Evolutionary conservation across 1,140 invertebrate genomes (phyloP).

Genomic region (Heliconius congener): DNA sequence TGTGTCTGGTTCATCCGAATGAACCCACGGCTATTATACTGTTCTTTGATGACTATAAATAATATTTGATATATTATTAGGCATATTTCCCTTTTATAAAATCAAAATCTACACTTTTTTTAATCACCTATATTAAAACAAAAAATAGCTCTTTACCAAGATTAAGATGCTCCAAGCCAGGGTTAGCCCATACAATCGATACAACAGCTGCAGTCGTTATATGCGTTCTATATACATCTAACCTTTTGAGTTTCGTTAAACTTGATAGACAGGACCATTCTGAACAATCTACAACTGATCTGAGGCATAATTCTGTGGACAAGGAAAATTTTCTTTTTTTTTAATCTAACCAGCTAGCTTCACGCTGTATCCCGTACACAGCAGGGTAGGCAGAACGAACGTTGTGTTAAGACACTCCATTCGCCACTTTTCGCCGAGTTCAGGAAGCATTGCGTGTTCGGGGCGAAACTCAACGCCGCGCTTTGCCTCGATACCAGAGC

Average conservation of each 20-base stretch:
- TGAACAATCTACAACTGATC: slow-evolving; percentile 64
- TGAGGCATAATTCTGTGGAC: slow-evolving; percentile 74
- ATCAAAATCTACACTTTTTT: neutral
- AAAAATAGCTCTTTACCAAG: slow-evolving; percentile 78
- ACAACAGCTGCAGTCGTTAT: slow-evolving; percentile 85
- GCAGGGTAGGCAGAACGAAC: too few relatives aligned
- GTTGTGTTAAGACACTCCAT: too few relatives aligned
- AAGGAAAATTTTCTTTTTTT: neutral
- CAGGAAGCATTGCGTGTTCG: too few relatives aligned
- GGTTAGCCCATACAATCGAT: slow-evolving; percentile 85
- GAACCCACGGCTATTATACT: too few relatives aligned
- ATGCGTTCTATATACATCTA: slow-evolving; percentile 90
- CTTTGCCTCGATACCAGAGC: too few relatives aligned
- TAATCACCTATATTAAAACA: neutral
- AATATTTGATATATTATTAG: too few relatives aligned
- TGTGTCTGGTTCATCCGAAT: too few relatives aligned
- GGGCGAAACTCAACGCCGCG: too few relatives aligned
- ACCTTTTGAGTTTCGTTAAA: slow-evolving; percentile 85
- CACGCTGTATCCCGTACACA: too few relatives aligned
- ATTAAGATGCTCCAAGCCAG: slow-evolving; percentile 87
- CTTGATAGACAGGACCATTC: slow-evolving; percentile 84
- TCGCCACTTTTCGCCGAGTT: too few relatives aligned
- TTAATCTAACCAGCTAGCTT: too few relatives aligned
- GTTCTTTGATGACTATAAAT: too few relatives aligned
- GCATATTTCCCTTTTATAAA: neutral